A percentile compares a stretch with the other conserved stretches of the same genome.
phyloP scores from a whole-genome alignment of 2,113 vertebrate species.

The Patagioenas fasciata region DNA sequence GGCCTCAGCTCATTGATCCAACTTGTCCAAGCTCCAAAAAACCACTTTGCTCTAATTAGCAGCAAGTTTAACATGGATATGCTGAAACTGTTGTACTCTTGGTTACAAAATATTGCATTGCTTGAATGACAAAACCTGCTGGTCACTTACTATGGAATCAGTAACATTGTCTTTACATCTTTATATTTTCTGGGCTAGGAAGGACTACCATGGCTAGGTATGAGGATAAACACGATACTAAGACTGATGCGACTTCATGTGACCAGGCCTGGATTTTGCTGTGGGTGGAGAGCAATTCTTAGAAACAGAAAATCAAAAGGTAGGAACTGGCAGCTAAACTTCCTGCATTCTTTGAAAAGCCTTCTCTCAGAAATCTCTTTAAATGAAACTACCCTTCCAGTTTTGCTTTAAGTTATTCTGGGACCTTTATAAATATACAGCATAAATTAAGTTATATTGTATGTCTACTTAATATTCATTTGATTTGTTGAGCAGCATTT shows the following conservation, averaged over 20 bases:
- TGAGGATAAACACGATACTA: background rate
- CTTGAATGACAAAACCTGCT: background rate
- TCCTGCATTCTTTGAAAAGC: background rate
- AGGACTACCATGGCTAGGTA: background rate
- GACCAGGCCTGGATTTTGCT: background rate
- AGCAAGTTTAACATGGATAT: background rate
- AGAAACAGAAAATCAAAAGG: background rate
- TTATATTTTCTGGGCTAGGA: background rate
- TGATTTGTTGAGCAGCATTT: background rate
- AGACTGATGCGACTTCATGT: background rate
- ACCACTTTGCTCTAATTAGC: slow-evolving; percentile 42
- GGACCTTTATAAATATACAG: background rate
- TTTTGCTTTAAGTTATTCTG: background rate
- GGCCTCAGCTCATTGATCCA: too few relatives aligned
- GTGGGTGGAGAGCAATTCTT: background rate
- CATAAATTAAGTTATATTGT: background rate
- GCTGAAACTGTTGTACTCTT: background rate
- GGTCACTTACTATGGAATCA: background rate
- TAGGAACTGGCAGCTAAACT: background rate
- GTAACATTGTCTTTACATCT: background rate
- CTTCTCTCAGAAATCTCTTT: background rate
- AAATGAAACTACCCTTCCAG: background rate
- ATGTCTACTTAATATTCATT: background rate
- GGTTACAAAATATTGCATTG: background rate
- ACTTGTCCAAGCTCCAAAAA: background rate